Conservation (phyloP, 1,140 invertebrate genomes). For the Heliconius melpomene region DNA sequence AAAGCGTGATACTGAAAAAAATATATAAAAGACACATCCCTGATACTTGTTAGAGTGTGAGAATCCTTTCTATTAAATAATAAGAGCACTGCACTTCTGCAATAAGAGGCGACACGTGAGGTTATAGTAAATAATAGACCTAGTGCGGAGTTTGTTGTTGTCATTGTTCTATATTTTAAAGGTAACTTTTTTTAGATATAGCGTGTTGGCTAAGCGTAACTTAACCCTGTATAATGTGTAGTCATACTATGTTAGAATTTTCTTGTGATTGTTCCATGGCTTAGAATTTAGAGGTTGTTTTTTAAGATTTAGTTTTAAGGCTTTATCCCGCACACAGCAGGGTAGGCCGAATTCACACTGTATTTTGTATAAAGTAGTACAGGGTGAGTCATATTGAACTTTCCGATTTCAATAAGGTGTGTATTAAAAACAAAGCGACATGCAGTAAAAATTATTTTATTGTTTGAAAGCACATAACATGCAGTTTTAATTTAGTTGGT, state of each 20-base stretch:
- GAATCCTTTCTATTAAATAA: conserved; percentile 4
- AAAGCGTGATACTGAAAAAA: not conserved
- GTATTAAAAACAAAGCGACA: too few species aligned
- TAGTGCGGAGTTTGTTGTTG: not conserved
- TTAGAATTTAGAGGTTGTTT: too few species aligned
- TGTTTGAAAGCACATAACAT: too few species aligned
- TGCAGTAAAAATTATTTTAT: too few species aligned
- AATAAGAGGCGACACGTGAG: not conserved
- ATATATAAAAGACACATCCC: not conserved
- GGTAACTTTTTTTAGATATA: not conserved
- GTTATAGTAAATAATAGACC: not conserved
- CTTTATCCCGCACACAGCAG: too few species aligned
- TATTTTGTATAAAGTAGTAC: not conserved
- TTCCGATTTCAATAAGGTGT: too few species aligned
- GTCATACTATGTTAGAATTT: too few species aligned
- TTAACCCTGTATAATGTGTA: too few species aligned
- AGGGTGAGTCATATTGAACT: too few species aligned
- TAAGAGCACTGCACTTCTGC: conserved; percentile 1
- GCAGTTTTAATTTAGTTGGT: too few species aligned
- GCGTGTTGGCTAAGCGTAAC: too few species aligned
- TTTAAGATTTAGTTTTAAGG: not conserved
- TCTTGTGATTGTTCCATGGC: too few species aligned
- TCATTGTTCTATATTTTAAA: not conserved
- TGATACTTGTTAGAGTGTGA: not conserved
- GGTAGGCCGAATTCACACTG: not conserved